Evolutionary conservation across 2,888 invertebrate species (phyloP).

Genomic region (Argyra leucocephala): DNA sequence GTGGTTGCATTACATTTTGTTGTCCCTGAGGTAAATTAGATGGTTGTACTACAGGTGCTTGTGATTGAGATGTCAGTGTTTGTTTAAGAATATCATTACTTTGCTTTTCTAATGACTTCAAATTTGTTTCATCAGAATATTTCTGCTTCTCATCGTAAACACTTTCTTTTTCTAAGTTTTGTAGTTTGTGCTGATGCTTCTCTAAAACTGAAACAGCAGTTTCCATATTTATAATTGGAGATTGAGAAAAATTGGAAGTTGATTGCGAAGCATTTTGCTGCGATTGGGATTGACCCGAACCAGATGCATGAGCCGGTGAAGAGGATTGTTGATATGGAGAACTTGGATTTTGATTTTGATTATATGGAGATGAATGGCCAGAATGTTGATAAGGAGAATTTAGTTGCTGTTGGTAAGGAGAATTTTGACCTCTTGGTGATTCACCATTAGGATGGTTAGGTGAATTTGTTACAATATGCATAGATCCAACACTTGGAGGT

Average conservation of each 20-base stretch:
- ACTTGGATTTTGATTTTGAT: slow-evolving; percentile 22
- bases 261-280: not conserved
- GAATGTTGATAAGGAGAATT: slow-evolving; percentile 43
- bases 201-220: not conserved
- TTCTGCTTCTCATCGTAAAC: not conserved
- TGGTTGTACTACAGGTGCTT: slow-evolving; percentile 29
- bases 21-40: slow-evolving; percentile 25
- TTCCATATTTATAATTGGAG: not conserved
- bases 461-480: slow-evolving; percentile 25
- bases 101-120: slow-evolving; percentile 6
- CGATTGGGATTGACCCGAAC: not conserved
- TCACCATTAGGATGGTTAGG: slow-evolving; percentile 30
- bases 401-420: slow-evolving; percentile 45
- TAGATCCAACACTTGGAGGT: slow-evolving; percentile 15
- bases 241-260: not conserved
- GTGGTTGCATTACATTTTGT: slow-evolving; percentile 18
- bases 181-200: not conserved
- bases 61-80: not conserved
- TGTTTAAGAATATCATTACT: slow-evolving; percentile 13
- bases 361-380: slow-evolving; percentile 27
- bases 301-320: not conserved
- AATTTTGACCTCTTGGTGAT: slow-evolving; percentile 41
- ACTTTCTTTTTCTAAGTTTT: not conserved
- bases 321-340: slow-evolving; percentile 24
- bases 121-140: not conserved